phyloP scores from a whole-genome alignment of 2,113 vertebrate species.

The Okapia johnstoni region DNA sequence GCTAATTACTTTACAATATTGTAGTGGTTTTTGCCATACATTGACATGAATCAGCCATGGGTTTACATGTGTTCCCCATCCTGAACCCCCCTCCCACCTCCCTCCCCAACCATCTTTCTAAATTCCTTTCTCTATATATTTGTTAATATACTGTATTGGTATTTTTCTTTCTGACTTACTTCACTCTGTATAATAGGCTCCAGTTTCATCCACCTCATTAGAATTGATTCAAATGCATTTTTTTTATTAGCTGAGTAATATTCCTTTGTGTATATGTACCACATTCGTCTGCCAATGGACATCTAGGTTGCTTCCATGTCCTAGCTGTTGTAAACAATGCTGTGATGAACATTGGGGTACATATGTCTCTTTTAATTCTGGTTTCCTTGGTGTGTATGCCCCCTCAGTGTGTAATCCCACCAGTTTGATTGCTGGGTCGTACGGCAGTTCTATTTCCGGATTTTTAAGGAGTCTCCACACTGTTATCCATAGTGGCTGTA shows the following conservation, averaged over 20 bases:
- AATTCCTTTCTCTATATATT: neutral
- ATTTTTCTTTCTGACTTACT: neutral
- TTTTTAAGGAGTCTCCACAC: neutral
- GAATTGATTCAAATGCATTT: neutral
- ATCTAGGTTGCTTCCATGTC: neutral
- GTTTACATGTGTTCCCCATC: too few relatives aligned
- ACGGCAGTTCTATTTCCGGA: neutral
- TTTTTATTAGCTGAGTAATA: neutral
- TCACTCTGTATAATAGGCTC: neutral
- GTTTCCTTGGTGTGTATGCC: neutral
- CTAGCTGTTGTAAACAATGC: neutral
- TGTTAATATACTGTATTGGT: neutral
- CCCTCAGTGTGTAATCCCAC: neutral
- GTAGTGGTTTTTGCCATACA: too few relatives aligned
- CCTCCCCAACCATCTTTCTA: too few relatives aligned
- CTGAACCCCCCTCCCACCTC: too few relatives aligned
- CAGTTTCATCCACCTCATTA: neutral
- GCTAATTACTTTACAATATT: too few relatives aligned
- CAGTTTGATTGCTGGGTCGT: neutral
- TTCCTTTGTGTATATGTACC: neutral
- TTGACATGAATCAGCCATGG: too few relatives aligned
- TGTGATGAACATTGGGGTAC: neutral
- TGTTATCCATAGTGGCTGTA: neutral
- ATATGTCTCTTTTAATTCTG: neutral
- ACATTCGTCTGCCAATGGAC: accelerated